These are phyloP conservation scores for Ictidomys tridecemlineatus DNA, from an alignment of 2,113 vertebrate genomes.

Conservation along the genomic window DNA sequence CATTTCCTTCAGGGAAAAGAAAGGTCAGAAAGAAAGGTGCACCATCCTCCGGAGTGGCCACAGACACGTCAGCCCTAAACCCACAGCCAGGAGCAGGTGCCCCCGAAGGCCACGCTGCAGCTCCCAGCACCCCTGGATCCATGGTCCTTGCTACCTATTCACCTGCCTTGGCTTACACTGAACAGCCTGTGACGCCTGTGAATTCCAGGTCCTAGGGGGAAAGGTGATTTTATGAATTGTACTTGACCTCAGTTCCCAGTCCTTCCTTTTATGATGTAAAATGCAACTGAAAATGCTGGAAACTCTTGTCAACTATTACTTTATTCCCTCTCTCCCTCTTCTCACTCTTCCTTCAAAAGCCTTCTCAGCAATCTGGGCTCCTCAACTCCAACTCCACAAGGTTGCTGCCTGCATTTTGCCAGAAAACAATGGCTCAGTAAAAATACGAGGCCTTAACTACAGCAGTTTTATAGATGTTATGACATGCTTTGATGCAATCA, in stretches of 20 bases:
- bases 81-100: rapidly evolving
- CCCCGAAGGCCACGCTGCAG: rapidly evolving
- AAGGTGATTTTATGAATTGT: not conserved
- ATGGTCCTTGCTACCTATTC: not conserved
- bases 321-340: not conserved
- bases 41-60: rapidly evolving
- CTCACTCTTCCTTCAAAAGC: not conserved
- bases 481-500: not conserved
- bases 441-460: not conserved
- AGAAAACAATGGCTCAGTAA: not conserved
- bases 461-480: not conserved
- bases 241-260: too few species aligned
- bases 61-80: too few species aligned
- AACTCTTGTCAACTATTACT: not conserved
- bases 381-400: not conserved
- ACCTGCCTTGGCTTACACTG: not conserved
- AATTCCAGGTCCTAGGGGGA: not conserved
- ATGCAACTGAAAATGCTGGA: not conserved
- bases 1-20: not conserved
- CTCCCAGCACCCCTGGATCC: not conserved
- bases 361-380: not conserved
- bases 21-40: rapidly evolving
- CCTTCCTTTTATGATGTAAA: not conserved
- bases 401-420: not conserved
- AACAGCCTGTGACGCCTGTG: not conserved